Conservation (phyloP, 2,113 vertebrate species). For the Pteruthius melanotis region DNA sequence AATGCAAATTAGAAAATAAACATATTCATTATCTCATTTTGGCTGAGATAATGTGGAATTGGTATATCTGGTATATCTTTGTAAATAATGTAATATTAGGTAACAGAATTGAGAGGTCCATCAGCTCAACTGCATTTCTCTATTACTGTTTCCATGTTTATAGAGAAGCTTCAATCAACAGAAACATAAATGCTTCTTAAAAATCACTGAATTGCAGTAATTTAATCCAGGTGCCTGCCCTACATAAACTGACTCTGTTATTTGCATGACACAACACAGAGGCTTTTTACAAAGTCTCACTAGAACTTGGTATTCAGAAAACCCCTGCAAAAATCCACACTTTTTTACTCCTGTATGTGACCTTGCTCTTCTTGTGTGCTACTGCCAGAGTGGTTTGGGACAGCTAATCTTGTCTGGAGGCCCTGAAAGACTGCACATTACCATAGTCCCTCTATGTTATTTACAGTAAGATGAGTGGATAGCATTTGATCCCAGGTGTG, state of each 20-base stretch:
- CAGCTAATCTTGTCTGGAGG: background rate
- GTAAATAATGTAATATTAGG: background rate
- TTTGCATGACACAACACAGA: background rate
- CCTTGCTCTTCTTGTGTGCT: background rate
- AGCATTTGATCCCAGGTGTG: background rate
- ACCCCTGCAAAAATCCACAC: background rate
- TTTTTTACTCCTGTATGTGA: background rate
- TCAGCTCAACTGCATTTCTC: background rate
- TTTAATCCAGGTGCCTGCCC: background rate
- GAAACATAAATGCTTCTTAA: background rate
- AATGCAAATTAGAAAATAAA: background rate
- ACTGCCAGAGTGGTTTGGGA: background rate
- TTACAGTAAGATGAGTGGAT: background rate
- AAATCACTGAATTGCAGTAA: background rate
- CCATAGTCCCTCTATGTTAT: background rate
- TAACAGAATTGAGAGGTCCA: background rate
- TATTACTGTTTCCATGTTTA: background rate
- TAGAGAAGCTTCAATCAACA: background rate
- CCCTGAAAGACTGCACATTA: background rate
- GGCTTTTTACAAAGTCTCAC: background rate
- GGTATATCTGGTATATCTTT: background rate
- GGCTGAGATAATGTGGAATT: background rate
- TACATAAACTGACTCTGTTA: background rate
- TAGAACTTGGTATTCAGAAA: background rate
- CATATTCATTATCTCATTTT: background rate